Evolutionary conservation across 2,888 invertebrate species (phyloP), one percentile per base, ranked within the genome.

Genomic region (Tribolium freemani): DNA sequence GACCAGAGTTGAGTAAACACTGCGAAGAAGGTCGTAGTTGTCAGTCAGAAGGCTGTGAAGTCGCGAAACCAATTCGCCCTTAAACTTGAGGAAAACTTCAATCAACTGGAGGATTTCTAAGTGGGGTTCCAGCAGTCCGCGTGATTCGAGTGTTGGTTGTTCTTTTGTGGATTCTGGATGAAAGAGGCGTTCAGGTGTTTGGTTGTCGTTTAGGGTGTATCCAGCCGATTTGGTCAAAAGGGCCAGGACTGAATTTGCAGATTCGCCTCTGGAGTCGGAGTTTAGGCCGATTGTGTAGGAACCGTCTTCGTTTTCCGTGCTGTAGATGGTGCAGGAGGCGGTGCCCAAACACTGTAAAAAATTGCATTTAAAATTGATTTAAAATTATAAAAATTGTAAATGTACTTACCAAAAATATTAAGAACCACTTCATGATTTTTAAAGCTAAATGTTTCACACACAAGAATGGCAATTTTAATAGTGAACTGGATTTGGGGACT

Each of bases 31-130:
- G 21, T 81, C 81, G 54, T 71, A 80, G 68, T 82, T 81, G 58
- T 82, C 80, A 48, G 71, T 71, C 53, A 81, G 50, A 11, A 82
- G 48, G 5, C 75, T 76, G 5, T 77, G 70, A 5, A 77, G 2
- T 56, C 79, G 76, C 8, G 75, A 64, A 13, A 72, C 58, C 57
- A 81, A 57, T 72, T 81, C 77, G 5, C 79, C 79, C 60, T 81
- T 82, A 5, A 82, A 73, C 58, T 67, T 73, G 13, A 81, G 61
- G 66, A 81, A 81, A 5, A 77, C 72, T 60, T 82, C 81, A 1
- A 80, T 53, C 0, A 82, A 72, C 46, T 74, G 72, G 3, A 81
- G 69, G 45, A 82, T 71, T 75, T 82, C 82, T 1, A 79, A 20
- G 26, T 80, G 78, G 0, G 81, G 79, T 3, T 61, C 60, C n/a